Evolutionary conservation across 2,113 vertebrate genomes (phyloP), one percentile per base, ranked within the genome.

Genomic region (Ariopsis seemanni): DNA sequence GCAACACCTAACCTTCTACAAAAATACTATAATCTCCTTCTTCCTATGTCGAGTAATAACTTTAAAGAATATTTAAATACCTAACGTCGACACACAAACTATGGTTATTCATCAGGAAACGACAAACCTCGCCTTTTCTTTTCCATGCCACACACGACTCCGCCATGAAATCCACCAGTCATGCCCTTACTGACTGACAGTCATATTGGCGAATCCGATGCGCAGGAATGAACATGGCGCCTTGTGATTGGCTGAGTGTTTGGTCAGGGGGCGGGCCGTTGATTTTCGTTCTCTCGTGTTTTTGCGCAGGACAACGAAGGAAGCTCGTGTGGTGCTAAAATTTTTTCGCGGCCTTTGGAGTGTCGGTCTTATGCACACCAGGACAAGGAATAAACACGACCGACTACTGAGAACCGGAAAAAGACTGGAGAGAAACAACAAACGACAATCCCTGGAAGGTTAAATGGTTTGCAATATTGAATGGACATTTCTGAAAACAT

Each of bases 341-440:
- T 42, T 42, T 85, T 69, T 89, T 88, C 89, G 90, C 90, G 92
- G 92, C 92, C 91, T 92, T 90, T 20, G 83, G 74, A 63, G 69
- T 58, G 27, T 84, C 82, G 80, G 82, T 77, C n/a, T 88, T 71
- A 52, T 85, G 74, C 25, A 69, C 86, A 69, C 86, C 30, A 42
- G 72, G 90, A 91, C 67, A 84, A 25, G 75, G 84, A 88, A 88
- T 85, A 87, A 82, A 87, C 75, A 75, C 69, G 53, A 82, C 5
- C 72, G 77, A 63, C 79, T 55, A 11, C 75, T 83, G 65, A 86
- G 82, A 81, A 17, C 12, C 69, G 50, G 65, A 86, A 85, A 77
- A 74, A 75, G 53, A 65, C 34, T 85, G 86, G 85, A 80, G 52
- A 86, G 58, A 78, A 25, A 86, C 78, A 62, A 4, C 57, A 71